Percentiles rank a stretch among this genome's conserved stretches.
phyloP scores from a whole-genome alignment of 2,113 vertebrate genomes.

The Poeciliopsis occidentalis region DNA sequence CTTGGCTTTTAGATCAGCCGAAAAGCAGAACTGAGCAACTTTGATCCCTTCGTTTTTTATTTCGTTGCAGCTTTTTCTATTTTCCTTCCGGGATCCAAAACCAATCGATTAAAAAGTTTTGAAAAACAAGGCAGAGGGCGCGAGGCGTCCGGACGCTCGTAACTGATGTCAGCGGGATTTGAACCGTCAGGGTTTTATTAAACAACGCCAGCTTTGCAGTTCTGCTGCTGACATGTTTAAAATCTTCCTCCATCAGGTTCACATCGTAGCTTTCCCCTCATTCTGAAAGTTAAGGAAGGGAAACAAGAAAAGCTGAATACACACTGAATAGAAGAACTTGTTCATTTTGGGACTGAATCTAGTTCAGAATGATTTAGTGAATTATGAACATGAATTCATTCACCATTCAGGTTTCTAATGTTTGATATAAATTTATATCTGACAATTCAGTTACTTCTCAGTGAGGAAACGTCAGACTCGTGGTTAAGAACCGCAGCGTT shows the following conservation, averaged over 20 bases:
- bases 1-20: neutral
- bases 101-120: no score
- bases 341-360: neutral
- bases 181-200: neutral
- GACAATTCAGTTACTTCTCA: no score
- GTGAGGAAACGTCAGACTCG: no score
- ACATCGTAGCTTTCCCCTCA: neutral
- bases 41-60: neutral
- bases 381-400: no score
- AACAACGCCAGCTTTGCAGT: neutral
- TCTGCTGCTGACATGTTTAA: neutral
- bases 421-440: no score
- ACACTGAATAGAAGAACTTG: neutral
- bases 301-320: neutral
- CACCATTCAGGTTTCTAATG: no score
- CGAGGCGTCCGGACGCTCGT: no score
- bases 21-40: neutral
- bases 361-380: no score
- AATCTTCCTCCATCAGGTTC: neutral
- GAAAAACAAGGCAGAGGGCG: no score
- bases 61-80: neutral
- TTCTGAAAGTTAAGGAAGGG: neutral
- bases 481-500: no score
- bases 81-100: neutral
- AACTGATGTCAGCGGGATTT: neutral